A percentile compares a stretch with the other conserved stretches of the same genome.
These are phyloP conservation scores for Sycophaga agraensis DNA, from an alignment of 1,140 invertebrate genomes.

Conservation along the genomic window DNA sequence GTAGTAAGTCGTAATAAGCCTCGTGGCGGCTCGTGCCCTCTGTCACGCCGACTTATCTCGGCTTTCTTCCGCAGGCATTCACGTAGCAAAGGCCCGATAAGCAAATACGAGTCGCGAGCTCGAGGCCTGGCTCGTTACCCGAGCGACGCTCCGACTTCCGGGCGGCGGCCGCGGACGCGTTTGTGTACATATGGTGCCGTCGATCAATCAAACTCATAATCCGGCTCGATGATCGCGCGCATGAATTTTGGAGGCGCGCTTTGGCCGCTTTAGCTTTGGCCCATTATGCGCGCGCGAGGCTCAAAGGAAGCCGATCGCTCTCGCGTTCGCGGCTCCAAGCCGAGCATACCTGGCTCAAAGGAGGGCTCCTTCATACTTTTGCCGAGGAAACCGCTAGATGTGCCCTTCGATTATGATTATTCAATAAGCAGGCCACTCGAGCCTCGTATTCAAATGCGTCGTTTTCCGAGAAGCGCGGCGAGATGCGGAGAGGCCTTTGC, in stretches of 20 bases:
- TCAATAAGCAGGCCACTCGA: no score
- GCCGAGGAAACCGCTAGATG: neutral
- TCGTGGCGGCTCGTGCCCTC: slow-evolving; percentile 27
- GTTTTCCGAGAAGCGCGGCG: no score
- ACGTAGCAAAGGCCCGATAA: slow-evolving; percentile 37
- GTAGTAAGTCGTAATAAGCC: slow-evolving; percentile 7
- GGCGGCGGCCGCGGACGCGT: slow-evolving; percentile 29
- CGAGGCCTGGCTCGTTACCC: slow-evolving; percentile 22
- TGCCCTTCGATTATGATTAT: no score
- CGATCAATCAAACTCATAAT: slow-evolving; percentile 47
- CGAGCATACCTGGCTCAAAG: neutral
- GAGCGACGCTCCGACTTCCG: slow-evolving; percentile 22
- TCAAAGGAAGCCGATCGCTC: slow-evolving; percentile 3
- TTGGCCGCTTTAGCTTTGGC: neutral
- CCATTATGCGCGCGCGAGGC: neutral
- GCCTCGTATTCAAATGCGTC: no score
- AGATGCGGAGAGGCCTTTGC: no score
- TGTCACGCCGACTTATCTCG: slow-evolving; percentile 30
- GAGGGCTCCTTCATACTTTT: neutral
- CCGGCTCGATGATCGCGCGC: slow-evolving; percentile 24
- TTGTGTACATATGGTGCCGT: no score
- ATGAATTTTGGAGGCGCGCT: slow-evolving; percentile 1
- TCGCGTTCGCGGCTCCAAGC: neutral
- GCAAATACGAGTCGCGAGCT: slow-evolving; percentile 26
- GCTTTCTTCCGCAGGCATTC: neutral